phyloP scores from a whole-genome alignment of 2,797 vertebrate species.

The Rousettus madagascariensis region DNA sequence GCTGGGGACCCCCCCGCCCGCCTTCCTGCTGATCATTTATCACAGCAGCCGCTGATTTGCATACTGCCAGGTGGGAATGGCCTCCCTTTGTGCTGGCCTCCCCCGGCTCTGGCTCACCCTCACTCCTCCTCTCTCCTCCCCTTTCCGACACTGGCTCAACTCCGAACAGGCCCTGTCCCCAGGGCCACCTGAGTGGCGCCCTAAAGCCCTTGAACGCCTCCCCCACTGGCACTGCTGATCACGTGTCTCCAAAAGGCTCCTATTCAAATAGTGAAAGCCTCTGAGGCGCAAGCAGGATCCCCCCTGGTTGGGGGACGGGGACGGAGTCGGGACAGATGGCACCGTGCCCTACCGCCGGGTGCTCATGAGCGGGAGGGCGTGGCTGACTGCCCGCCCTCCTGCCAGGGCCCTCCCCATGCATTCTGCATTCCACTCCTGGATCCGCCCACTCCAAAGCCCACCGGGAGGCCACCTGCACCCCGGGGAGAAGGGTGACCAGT shows the following conservation, averaged over 20 bases:
- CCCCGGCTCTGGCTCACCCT: not conserved
- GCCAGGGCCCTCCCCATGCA: not conserved
- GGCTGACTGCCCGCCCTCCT: accelerated
- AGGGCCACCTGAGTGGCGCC: not conserved
- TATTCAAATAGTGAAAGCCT: not conserved
- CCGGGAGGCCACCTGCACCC: not conserved
- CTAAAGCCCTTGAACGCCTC: not conserved
- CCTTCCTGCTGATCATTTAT: conserved; percentile 36
- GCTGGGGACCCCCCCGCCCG: conserved; percentile 41
- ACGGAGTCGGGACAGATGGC: not conserved
- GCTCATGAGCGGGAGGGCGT: not conserved
- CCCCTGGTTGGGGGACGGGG: not conserved
- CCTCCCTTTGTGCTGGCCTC: accelerated
- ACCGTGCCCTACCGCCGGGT: not conserved
- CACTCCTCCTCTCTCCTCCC: not conserved
- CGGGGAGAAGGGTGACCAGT: not conserved
- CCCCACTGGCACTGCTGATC: not conserved
- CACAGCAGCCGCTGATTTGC: conserved; percentile 25
- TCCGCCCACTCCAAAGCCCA: not conserved
- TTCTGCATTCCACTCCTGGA: no score
- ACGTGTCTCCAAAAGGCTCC: not conserved
- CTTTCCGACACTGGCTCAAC: not conserved
- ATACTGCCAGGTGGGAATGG: not conserved
- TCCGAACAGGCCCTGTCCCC: not conserved
- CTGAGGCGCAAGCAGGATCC: not conserved